Base-by-base conservation (phyloP, 2,888 invertebrate genomes). In the Lochmaea capreae region DNA sequence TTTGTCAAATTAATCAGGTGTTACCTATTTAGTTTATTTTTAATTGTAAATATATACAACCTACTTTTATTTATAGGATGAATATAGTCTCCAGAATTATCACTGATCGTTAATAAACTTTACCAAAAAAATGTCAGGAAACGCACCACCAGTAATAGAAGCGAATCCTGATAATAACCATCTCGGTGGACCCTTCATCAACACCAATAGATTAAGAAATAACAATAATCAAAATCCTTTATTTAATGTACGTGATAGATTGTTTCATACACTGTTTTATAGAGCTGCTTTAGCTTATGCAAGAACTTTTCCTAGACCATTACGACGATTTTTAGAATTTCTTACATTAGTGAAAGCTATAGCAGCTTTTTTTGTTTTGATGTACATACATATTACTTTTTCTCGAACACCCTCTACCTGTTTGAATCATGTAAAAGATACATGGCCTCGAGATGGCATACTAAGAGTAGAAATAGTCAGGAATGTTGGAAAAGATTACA, bases 381-480 rank as follows among this genome's bases (percentile, higher is more conserved):
- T 95, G 65, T 99, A 99, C 86, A 97, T 99, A 84, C 99, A 99
- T 85, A 92, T 96, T 85, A 94, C 95, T 77, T 98, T 98, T 87
- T 96, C 97, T 62, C 92, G 95, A 83, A 92, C 96, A 76, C 97
- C 98, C 9, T 95, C 96, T 70, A 96, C 96, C 81, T 99, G 99
- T 86, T 89, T 99, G 81, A 93, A 96, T 85, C 93, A 95, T 86
- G 92, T 97, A 46, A 92, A 94, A 84, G 91, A 94, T 79, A 92
- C 93, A 12, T 99, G 99, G 99, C 98, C 99, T 0, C 89, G 96
- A 76, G 96, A 97, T 87, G 99, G 99, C 5, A 96, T 99, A 79
- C 89, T 99, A 18, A 89, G 97, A 77, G 96, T 98, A 14, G 97
- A 98, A 88, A 95, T 97, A 81, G 87, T 94, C 70, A 88, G 92